A percentile compares a stretch with the other conserved stretches of the same genome.
Conservation (phyloP, 2,888 invertebrate genomes). For the Pseudococcus viburni region DNA sequence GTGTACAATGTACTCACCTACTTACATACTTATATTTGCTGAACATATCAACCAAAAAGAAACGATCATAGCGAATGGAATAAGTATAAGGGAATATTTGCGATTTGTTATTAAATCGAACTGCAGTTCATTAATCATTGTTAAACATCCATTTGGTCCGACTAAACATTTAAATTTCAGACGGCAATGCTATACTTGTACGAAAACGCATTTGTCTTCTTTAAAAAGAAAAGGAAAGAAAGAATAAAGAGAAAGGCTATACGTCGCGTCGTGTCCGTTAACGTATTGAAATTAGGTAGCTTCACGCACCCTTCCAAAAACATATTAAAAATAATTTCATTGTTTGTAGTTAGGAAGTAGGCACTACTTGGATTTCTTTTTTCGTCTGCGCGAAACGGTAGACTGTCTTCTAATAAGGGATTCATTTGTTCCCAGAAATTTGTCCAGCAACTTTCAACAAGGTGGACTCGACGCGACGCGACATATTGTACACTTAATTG, state of each 20-base stretch:
- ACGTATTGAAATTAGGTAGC: too few relatives aligned
- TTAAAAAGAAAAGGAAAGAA: neutral
- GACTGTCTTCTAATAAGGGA: too few relatives aligned
- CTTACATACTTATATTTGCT: too few relatives aligned
- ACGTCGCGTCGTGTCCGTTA: neutral
- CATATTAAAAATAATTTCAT: neutral
- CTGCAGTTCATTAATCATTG: constrained; percentile 16
- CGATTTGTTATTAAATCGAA: constrained; percentile 2
- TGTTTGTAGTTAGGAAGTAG: neutral
- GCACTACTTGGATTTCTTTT: too few relatives aligned
- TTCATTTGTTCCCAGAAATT: neutral
- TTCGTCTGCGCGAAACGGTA: neutral
- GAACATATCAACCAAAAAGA: too few relatives aligned
- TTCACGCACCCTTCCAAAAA: neutral
- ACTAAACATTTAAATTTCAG: constrained; percentile 17
- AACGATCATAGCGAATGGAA: too few relatives aligned
- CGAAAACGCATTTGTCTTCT: constrained; percentile 41
- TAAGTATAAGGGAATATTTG: neutral
- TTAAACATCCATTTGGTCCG: neutral
- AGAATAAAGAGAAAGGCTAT: neutral
- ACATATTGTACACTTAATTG: too few relatives aligned
- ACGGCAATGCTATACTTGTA: neutral
- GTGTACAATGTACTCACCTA: too few relatives aligned
- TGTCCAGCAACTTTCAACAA: neutral
- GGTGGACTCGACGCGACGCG: neutral